Base-by-base conservation (phyloP, 2,888 invertebrate species). In the Pteria penguin region DNA sequence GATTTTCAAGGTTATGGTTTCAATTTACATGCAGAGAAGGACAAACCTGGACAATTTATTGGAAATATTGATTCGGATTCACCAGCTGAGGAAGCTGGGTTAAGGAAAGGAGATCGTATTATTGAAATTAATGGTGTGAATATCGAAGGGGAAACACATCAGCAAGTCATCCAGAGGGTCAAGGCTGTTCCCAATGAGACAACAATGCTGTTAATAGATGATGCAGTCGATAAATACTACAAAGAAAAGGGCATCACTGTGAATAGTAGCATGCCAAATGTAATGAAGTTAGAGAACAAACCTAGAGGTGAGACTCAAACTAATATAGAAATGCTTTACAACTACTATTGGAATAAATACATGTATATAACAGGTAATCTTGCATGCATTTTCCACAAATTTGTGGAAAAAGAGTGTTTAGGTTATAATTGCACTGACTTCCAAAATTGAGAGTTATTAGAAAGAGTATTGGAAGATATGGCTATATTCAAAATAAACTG, bases 1-100 rank as follows among this genome's bases (percentile, higher is more conserved):
- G 95, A 96, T 92, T 98, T 97, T 93, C 97, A 98, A 92, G 99
- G 99, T 57, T 99, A 98, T 92, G 99, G 99, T 26, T 99, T 99
- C 93, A 99, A 99, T 93, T 94, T 99, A 84, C 98, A 99, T 93
- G 98, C 98, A 52, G 98, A 98, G 93, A 97, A 97, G 92, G 96
- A 96, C 81, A 97, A 97, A 92, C 95, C 96, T 18, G 98, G 98
- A 55, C 98, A 98, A 93, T 97, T 95, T 93, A 97, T 98, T 90
- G 98, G 98, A 63, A 97, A 98, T 93, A 97, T 99, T 73, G 99
- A 99, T 93, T 87, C 84, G 14, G 91, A 90, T 65, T 92, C 93
- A 0, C 93, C 93, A 11, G 93, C 93, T 1, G 89, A 92, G 75
- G 83, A 82, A 11, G 96, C 96, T 2, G 96, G 94, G 14, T 88